These are phyloP conservation scores for Uropsilus gracilis DNA, from an alignment of 2,113 vertebrate genomes.

Conservation along the genomic window DNA sequence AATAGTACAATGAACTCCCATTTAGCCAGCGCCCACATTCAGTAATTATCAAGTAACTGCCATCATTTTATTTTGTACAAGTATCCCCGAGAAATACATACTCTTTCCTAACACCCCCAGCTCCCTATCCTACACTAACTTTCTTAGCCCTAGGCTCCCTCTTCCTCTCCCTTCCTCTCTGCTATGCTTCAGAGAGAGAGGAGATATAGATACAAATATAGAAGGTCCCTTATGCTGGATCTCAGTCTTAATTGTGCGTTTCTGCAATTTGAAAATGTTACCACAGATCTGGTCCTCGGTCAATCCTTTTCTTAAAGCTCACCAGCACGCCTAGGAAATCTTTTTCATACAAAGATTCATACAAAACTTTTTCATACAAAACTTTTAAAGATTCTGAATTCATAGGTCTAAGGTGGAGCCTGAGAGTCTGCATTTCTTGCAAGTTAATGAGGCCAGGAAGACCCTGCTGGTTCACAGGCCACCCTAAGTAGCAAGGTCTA, in stretches of 20 bases:
- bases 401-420: background rate
- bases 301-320: background rate
- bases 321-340: background rate
- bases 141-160: background rate
- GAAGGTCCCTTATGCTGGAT: background rate
- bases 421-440: background rate
- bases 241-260: background rate
- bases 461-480: background rate
- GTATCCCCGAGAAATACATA: background rate
- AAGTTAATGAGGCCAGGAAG: background rate
- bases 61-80: conserved; percentile 4
- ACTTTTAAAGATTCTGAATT: conserved; percentile 26
- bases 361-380: background rate
- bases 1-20: background rate
- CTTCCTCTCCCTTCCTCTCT: background rate
- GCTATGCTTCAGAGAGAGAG: background rate
- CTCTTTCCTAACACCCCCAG: background rate
- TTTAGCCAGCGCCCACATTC: background rate
- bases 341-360: background rate
- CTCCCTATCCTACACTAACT: background rate
- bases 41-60: background rate
- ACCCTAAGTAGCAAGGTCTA: background rate
- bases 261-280: background rate
- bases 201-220: background rate
- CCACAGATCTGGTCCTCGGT: background rate